Evolutionary conservation across 2,888 invertebrate species (phyloP).

Genomic region (Diloba caeruleocephala): DNA sequence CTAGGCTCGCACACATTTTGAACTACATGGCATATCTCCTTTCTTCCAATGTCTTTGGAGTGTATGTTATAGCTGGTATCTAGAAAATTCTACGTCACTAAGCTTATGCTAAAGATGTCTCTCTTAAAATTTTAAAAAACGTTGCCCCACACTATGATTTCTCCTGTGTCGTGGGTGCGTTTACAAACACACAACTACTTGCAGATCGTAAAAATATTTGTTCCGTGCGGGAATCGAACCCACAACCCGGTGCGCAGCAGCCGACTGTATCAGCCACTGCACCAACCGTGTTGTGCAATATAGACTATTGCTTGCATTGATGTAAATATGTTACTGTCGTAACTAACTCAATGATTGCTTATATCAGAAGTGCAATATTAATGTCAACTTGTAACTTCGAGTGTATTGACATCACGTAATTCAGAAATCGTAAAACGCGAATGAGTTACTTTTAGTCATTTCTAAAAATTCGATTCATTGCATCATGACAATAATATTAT

Average conservation of each 20-base stretch:
- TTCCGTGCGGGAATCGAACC: too few species aligned
- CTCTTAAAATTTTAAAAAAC: too few species aligned
- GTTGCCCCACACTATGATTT: too few species aligned
- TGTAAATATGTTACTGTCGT: too few species aligned
- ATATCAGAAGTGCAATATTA: constrained; percentile 29
- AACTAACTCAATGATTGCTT: not conserved
- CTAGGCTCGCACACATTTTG: too few species aligned
- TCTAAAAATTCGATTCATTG: constrained; percentile 45
- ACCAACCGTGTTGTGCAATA: constrained; percentile 15
- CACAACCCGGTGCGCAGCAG: too few species aligned
- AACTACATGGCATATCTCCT: too few species aligned
- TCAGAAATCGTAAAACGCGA: constrained; percentile 32
- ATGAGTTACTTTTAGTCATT: constrained; percentile 42
- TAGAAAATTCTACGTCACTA: constrained; percentile 22
- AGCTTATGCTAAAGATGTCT: constrained; percentile 17
- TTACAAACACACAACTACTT: too few species aligned
- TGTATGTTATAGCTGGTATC: not conserved
- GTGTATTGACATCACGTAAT: constrained; percentile 44
- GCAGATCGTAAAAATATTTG: too few species aligned
- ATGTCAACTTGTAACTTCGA: constrained; percentile 25
- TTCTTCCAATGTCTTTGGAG: too few species aligned
- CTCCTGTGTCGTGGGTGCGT: too few species aligned
- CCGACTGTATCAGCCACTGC: too few species aligned
- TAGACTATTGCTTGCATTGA: constrained; percentile 13
- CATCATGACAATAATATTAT: constrained; percentile 51